Evolutionary conservation across 2,113 vertebrate genomes (phyloP), one percentile per base, ranked within the genome.

Genomic region (Erythrocercus mccallii): DNA sequence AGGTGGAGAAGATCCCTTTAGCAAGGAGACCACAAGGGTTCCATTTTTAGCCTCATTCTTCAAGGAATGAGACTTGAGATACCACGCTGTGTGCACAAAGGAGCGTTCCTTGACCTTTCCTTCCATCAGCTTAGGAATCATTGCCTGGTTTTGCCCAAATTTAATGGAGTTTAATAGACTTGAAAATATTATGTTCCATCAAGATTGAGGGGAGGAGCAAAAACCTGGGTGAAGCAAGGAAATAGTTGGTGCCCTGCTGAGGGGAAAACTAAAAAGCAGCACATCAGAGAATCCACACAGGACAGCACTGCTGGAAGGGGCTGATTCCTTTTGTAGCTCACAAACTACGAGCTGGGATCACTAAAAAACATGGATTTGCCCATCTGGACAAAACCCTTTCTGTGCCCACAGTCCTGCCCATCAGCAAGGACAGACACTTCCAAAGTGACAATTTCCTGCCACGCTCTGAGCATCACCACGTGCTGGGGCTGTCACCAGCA

Each of bases 1-100:
- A 81, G 56, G 71, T 79, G 87, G 25, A 92, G 51, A 73, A 85
- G 85, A 95, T 92, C 50, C 69, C 73, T 86, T 70, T 24, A 96
- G 71, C 62, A 78, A 88, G 58, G n/a, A 93, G 64, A 81, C 23
- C 56, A 78, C 0, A 3, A 45, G 7, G 33, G 37, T 45, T 94
- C 64, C 74, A 58, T 62, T 93, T 92, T 94, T 56, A 90, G 82
- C 54, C 22, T 37, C 47, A 19, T 71, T 87, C 77, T 73, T 58
- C 65, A 72, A 83, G 71, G 21, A 92, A 8, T 21, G 57, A 73
- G 58, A 58, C 58, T 33, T 42, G 8, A 72, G 78, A 27, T 30
- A 27, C 1, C 61, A 53, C 0, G 0, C 12, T 47, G 12, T 18
- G 44, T 45, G 22, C 71, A 62, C 54, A 44, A 16, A 30, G 37